phyloP scores from a whole-genome alignment of 2,113 vertebrate species.

The human (Homo sapiens) region DNA sequence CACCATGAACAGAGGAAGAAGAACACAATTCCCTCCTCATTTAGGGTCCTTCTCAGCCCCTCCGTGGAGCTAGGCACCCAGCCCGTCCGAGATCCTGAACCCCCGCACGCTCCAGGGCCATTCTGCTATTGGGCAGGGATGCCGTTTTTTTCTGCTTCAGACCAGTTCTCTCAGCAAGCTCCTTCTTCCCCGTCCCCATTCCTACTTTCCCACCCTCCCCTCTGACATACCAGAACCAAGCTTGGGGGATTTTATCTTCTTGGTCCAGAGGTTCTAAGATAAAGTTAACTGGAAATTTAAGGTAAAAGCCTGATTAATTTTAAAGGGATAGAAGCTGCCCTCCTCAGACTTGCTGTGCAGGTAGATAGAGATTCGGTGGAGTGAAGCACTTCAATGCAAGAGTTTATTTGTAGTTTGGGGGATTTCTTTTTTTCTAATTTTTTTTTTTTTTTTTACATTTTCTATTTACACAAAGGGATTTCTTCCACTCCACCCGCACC shows the following conservation, averaged over 20 bases:
- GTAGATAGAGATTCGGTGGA: background rate
- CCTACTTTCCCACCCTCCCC: background rate
- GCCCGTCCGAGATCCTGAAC: background rate
- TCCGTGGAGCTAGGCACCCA: background rate
- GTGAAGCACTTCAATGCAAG: background rate
- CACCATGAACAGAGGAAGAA: background rate
- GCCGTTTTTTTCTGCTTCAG: background rate
- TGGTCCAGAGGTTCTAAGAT: background rate
- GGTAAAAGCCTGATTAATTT: background rate
- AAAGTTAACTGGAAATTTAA: background rate
- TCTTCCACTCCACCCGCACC: background rate
- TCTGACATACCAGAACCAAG: background rate
- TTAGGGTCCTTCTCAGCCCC: background rate
- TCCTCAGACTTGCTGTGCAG: background rate
- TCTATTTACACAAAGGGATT: background rate
- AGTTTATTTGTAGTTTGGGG: background rate
- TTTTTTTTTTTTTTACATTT: background rate
- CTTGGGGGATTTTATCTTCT: background rate
- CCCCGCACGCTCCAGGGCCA: background rate
- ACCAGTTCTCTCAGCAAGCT: slow-evolving; percentile 38
- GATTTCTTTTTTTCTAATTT: background rate
- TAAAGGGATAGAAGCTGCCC: background rate
- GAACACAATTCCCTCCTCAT: background rate
- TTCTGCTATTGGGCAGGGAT: background rate
- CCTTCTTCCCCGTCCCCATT: background rate